Evolutionary conservation across 1,140 invertebrate species (phyloP).

Genomic region (honey bee (Apis mellifera)): Amel_HAv3.1 CM009936.2:5277001-5277500

Average conservation of each 20-base stretch:
- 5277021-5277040: neutral
- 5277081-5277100: neutral
- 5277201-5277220: conserved; percentile 16
- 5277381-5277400: no score
- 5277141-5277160: neutral
- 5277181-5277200: conserved; percentile 6
- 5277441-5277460: neutral
- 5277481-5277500: neutral
- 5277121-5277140: conserved; percentile 10
- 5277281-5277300: neutral
- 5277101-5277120: neutral
- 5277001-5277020: neutral
- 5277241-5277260: no score
- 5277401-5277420: neutral
- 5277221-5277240: neutral
- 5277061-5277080: neutral
- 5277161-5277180: neutral
- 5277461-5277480: neutral
- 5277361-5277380: neutral
- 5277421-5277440: neutral
- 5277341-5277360: neutral
- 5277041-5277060: conserved; percentile 11
- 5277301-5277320: neutral
- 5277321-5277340: neutral
- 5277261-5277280: neutral